A percentile compares a stretch with the other conserved stretches of the same genome.
Evolutionary conservation across 2,113 vertebrate species (phyloP).

Genomic region (Pungitius pungitius): DNA sequence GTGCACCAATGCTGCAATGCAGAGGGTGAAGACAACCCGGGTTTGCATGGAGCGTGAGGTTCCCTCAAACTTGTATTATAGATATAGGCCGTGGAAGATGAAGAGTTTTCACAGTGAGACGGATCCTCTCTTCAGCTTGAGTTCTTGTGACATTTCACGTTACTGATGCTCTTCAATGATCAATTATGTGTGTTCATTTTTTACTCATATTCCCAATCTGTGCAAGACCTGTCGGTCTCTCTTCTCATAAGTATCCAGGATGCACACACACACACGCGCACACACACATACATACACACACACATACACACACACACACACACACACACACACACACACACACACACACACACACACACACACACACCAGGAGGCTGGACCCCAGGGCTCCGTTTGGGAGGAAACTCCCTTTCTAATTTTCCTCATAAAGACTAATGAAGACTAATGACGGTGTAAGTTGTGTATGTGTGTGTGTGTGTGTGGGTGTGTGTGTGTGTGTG

Average conservation of each 20-base stretch:
- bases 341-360: conserved; percentile 47
- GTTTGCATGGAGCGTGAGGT: too few relatives aligned
- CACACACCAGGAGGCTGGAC: conserved; percentile 50
- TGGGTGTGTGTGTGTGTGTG: conserved; percentile 54
- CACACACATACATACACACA: conserved; percentile 2
- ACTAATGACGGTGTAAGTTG: conserved; percentile 65
- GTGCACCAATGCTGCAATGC: too few relatives aligned
- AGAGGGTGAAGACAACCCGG: too few relatives aligned
- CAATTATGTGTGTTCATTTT: not conserved
- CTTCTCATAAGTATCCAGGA: not conserved
- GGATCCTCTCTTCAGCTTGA: too few relatives aligned
- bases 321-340: conserved; percentile 14
- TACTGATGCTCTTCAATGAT: too few relatives aligned
- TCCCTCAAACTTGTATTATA: too few relatives aligned
- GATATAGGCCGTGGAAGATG: too few relatives aligned
- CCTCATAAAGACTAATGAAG: conserved; percentile 75
- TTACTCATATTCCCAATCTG: not conserved
- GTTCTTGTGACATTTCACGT: too few relatives aligned
- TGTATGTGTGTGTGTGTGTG: conserved; percentile 57
- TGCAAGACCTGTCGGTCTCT: not conserved
- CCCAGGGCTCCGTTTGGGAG: conserved; percentile 65
- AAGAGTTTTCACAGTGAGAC: too few relatives aligned
- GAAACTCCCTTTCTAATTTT: conserved; percentile 75
- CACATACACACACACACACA: conserved; percentile 26
- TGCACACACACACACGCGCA: not conserved